These are phyloP conservation scores for Sphaeramia orbicularis DNA, from an alignment of 2,797 vertebrate genomes.

Conservation along the genomic window DNA sequence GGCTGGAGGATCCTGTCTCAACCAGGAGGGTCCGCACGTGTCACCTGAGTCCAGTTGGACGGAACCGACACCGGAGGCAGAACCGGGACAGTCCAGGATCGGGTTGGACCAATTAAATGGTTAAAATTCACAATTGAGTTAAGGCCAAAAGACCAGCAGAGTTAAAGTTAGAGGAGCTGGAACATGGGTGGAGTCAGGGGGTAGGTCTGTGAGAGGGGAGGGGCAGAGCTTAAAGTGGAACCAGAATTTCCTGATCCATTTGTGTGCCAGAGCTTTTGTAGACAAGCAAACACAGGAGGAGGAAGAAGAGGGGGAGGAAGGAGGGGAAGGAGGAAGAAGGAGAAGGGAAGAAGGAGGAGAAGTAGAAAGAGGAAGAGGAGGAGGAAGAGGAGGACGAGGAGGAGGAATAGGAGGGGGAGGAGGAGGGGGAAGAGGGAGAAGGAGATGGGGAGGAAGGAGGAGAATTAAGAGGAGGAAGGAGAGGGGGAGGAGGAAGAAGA, in stretches of 20 bases:
- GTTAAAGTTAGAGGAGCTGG: too few species aligned
- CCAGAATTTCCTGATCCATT: conserved; percentile 83
- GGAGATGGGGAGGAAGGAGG: too few species aligned
- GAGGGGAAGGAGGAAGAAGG: neutral
- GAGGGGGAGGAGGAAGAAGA: too few species aligned
- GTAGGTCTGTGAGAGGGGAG: conserved; percentile 60
- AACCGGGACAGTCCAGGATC: conserved; percentile 11
- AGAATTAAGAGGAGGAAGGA: too few species aligned
- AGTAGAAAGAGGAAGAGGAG: too few species aligned
- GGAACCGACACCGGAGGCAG: conserved; percentile 17
- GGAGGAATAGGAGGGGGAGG: too few species aligned
- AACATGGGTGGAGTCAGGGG: conserved; percentile 28
- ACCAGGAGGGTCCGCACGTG: conserved; percentile 55
- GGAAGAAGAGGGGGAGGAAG: too few species aligned
- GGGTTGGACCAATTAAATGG: conserved; percentile 23
- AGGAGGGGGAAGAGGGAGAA: too few species aligned
- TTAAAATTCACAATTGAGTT: conserved; percentile 31
- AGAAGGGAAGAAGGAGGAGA: too few species aligned
- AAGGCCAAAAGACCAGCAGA: conserved; percentile 22
- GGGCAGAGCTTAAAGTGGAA: conserved; percentile 61
- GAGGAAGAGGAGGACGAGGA: conserved; percentile 43
- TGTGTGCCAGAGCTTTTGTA: conserved; percentile 77
- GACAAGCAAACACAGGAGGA: conserved; percentile 73
- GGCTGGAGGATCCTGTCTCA: conserved; percentile 60
- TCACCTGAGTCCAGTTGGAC: conserved; percentile 60